Evolutionary conservation across 2,888 invertebrate species (phyloP).

Genomic region (Pediacus dermestoides): DNA sequence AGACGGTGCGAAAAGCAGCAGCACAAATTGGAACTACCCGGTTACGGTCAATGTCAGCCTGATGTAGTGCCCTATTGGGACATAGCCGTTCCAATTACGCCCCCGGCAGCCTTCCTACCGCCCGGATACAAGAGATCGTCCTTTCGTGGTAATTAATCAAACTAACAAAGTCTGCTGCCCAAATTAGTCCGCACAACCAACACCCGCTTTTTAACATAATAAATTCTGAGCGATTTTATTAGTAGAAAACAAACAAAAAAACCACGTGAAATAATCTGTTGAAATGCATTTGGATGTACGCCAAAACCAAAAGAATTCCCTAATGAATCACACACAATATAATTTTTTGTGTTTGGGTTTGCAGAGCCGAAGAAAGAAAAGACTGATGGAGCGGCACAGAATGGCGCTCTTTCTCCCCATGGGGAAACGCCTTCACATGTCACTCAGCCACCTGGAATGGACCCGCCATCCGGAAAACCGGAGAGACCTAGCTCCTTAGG

Average conservation of each 20-base stretch:
- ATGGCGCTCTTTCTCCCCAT: conserved; percentile 62
- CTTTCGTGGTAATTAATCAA: conserved; percentile 23
- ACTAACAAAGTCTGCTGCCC: no score
- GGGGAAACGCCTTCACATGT: conserved; percentile 49
- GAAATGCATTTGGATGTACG: no score
- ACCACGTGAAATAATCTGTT: no score
- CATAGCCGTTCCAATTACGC: conserved; percentile 60
- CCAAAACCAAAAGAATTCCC: no score
- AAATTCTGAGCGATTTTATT: no score
- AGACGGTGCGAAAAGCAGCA: conserved; percentile 62
- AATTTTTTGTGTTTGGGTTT: no score
- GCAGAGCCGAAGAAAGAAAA: conserved; percentile 92
- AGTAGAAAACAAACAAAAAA: no score
- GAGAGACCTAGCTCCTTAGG: conserved; percentile 79
- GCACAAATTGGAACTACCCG: conserved; percentile 44
- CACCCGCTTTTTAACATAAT: no score
- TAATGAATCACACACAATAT: no score
- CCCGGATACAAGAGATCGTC: conserved; percentile 54
- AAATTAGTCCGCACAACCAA: no score
- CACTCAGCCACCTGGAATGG: conserved; percentile 40
- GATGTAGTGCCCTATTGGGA: conserved; percentile 59
- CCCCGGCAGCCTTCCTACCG: conserved; percentile 64
- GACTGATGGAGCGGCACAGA: conserved; percentile 64
- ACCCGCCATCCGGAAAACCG: conserved; percentile 51
- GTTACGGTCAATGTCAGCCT: conserved; percentile 46